A percentile compares a stretch with the other conserved stretches of the same genome.
phyloP scores from a whole-genome alignment of 2,888 invertebrate species.

The Protophormia terraenovae region DNA sequence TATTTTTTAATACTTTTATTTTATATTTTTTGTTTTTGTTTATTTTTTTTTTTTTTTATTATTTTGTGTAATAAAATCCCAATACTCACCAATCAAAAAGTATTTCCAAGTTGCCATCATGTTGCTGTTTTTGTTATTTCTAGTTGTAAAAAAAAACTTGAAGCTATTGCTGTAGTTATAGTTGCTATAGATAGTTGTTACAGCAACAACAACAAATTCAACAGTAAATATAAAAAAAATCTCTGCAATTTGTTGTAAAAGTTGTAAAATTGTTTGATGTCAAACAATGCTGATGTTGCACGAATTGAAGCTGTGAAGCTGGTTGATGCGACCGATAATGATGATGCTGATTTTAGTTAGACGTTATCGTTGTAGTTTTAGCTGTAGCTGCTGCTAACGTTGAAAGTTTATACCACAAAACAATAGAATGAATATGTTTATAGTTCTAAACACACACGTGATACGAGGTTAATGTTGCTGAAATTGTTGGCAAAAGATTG shows the following conservation, averaged over 20 bases:
- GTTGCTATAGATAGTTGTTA: too few relatives aligned
- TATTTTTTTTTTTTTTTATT: not conserved
- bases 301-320: not conserved
- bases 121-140: constrained; percentile 25
- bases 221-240: constrained; percentile 31
- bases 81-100: constrained; percentile 75
- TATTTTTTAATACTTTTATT: not conserved
- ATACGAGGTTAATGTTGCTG: constrained; percentile 10
- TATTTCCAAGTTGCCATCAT: constrained; percentile 72
- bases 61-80: constrained; percentile 27
- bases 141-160: not conserved
- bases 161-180: not conserved
- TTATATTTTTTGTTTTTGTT: not conserved
- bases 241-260: constrained; percentile 15
- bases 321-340: not conserved
- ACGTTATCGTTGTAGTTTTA: not conserved
- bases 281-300: constrained; percentile 14
- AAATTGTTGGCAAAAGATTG: not conserved
- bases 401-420: constrained; percentile 20
- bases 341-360: not conserved
- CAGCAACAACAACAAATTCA: too few relatives aligned
- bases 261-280: constrained; percentile 27
- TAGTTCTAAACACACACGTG: not conserved
- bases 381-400: not conserved
- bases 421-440: not conserved